Evolutionary conservation across 2,113 vertebrate species (phyloP), one percentile per base, ranked within the genome.

Genomic region (Chrysemys picta): DNA sequence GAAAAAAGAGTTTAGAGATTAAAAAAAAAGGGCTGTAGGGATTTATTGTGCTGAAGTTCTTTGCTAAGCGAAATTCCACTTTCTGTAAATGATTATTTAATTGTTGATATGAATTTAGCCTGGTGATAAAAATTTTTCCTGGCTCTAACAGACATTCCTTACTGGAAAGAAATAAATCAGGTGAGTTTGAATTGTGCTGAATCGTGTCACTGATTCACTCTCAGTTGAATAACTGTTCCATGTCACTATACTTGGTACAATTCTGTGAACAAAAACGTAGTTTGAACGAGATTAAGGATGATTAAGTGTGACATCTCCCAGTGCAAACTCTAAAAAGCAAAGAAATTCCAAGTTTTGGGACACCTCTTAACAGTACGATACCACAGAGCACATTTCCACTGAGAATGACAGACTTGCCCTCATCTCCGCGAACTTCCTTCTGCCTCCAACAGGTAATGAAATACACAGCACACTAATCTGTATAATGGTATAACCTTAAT

Each of bases 81-180:
- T 96, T 96, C 96, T 96, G 94, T 96, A 96, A 94, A 95, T 0
- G 84, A 96, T 97, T 97, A 97, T 95, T 97, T 97, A 96, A 96
- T 96, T 97, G 96, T 95, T 97, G 95, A 95, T 97, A 96, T 97
- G 95, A 95, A 92, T 97, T 95, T 96, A 97, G 90, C 89, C 49
- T 92, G 93, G 91, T 96, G 95, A 97, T 97, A 97, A 96, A 96
- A 94, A 88, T 93, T 96, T 27, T 95, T 96, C 94, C 96, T 96
- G 95, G 95, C 95, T 94, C 95, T 95, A 76, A 96, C 69, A 94
- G 84, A 91, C 78, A 8, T 96, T 97, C 93, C 92, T 84, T 94
- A 45, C 82, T 91, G 92, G 72, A 96, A 92, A 96, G 85, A 94
- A 93, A 96, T 92, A 96, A 98, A 95, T 97, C 94, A 96, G 42